Base-by-base conservation (phyloP, 1,140 invertebrate genomes). In the Sarcophaga peregrina region DNA sequence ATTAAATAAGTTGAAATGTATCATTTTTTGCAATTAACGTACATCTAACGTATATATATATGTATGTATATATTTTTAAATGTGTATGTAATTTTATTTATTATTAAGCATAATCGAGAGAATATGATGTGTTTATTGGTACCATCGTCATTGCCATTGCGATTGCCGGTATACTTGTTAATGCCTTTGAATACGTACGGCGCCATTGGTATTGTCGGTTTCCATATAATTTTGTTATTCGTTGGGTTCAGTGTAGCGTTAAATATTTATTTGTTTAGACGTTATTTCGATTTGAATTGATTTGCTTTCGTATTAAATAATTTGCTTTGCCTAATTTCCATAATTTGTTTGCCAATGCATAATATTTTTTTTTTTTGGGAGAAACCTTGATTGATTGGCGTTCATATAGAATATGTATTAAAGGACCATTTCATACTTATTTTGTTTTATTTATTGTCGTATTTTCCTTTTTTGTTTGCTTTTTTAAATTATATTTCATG, bases 201-300 rank as follows among this genome's bases (percentile, higher is more conserved):
- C 25, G 25, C 25, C 25, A 37, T 58, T 58, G 54, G 13, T 58
- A 0, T 11, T 58, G 54, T 13, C n/a, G 54, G 13, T 58, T 58
- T 58, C n/a, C 11, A 58, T 58, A n/a, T 37, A 37, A 2, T 58
- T 58, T 75, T 75, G 8, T 15, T 47, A 47, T 75, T 75, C 17
- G 73, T 8, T 47, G 46, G 47, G 73, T 75, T 75, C n/a, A 75
- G 11, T 75, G 11, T 75, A n/a, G 45, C 73, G 46, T 75, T 75
- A 75, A 75, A 75, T 75, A 47, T 75, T n/a, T 75, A 75, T 75
- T 75, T 75, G 47, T 75, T 75, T 75, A 75, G 25, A 37, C 25
- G 25, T 37, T 37, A 37, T 37, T 37, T 37, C 4, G 25, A 37
- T 37, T 75, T 75, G 47, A 47, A 47, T 75, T 47, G 73, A 75